Percentiles rank a stretch among this genome's conserved stretches.
These are phyloP conservation scores for Drosophila quasianomalipes DNA, from an alignment of 2,888 invertebrate genomes.

Conservation along the genomic window DNA sequence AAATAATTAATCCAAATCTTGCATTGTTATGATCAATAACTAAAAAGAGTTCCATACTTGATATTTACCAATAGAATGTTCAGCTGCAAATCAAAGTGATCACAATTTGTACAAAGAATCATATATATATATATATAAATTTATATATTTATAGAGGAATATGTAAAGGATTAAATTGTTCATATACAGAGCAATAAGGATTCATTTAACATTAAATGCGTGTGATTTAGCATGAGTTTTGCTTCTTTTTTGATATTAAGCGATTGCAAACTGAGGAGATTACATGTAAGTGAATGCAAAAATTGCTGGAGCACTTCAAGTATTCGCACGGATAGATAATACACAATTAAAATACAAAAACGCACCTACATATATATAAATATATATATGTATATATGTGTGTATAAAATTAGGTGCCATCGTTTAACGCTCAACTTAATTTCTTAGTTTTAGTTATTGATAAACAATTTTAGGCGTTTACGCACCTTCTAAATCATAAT, in stretches of 20 bases:
- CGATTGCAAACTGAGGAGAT: constrained; percentile 37
- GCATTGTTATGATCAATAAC: neutral
- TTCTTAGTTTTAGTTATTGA: constrained; percentile 26
- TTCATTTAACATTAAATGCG: constrained; percentile 38
- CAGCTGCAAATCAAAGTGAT: neutral
- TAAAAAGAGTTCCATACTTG: neutral
- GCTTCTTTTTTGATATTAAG: constrained; percentile 25
- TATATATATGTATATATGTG: constrained; percentile 6
- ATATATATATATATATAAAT: constrained; percentile 28
- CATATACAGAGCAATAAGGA: constrained; percentile 46
- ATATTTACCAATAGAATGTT: neutral
- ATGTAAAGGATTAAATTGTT: constrained; percentile 43
- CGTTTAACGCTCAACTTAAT: constrained; percentile 39
- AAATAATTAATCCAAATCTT: neutral
- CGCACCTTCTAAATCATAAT: constrained; percentile 31
- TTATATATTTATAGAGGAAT: constrained; percentile 43
- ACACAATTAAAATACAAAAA: constrained; percentile 28
- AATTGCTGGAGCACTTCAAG: constrained; percentile 18
- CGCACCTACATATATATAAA: constrained; percentile 19
- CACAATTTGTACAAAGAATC: constrained; percentile 45
- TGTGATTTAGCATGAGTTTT: constrained; percentile 18
- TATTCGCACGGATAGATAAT: constrained; percentile 14
- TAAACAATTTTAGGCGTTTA: constrained; percentile 34
- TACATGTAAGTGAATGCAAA: constrained; percentile 24
- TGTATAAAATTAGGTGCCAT: constrained; percentile 18